Base-by-base conservation (phyloP, 2,113 vertebrate genomes). In the Percopsis transmontana region DNA sequence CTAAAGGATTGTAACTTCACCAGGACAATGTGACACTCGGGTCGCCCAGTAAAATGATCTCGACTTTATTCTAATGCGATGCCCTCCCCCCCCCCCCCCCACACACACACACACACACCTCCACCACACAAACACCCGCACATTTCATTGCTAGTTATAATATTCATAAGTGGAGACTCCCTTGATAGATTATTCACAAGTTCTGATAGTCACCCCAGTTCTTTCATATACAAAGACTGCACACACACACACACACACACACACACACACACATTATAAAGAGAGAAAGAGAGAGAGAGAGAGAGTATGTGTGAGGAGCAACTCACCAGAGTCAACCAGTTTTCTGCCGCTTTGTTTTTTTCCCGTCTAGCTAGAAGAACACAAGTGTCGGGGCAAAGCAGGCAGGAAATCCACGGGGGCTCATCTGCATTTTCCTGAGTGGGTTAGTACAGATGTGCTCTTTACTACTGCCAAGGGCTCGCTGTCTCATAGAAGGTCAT, bases 51-150 rank as follows among this genome's bases (percentile, higher is more conserved):
- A 91, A 94, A 93, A 93, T 92, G 91, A 93, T 93, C 93, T 90
- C 89, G 85, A 89, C 72, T 90, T 93, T 93, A 95, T 96, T 95
- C 94, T 92, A 94, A 94, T 94, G 88, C 78, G 90, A 92, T 87
- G 88, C 91, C 79, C 80, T 80, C 79, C 70, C 77, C 62, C 66
- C 61, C 39, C 3, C 42, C 42, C 1, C 12, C 42, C 42, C 11
- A n/a, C n/a, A n/a, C n/a, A 7, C 40, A n/a, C n/a, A n/a, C n/a
- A n/a, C n/a, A n/a, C 40, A 41, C n/a, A 19, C 12, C 82, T 61
- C 58, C 51, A 47, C 33, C 58, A 23, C 68, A 72, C 68, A 58
- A 51, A 27, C 69, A 20, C 65, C n/a, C 67, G 41, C 72, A 39
- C 85, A 93, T 80, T 84, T 89, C 89, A 88, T 70, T 55, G 69